Base-by-base conservation (phyloP, 2,113 vertebrate species). In the Tylochromis polylepis region DNA sequence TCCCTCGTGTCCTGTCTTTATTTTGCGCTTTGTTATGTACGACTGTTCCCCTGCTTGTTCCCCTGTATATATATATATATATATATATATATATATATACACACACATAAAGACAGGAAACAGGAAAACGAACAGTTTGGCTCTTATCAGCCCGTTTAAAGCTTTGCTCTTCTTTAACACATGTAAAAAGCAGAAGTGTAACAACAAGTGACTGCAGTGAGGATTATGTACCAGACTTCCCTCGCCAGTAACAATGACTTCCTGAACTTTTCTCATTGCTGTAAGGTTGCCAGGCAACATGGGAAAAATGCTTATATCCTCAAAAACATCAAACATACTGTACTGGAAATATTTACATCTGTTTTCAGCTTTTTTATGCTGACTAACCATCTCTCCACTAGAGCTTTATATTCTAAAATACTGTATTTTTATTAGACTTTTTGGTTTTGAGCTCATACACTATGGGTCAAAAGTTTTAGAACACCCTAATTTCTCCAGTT, bases 391-490 rank as follows among this genome's bases (percentile, higher is more conserved):
- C 46, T 14, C 15, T 16, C 16, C 5, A 16, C 46, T 49, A 16
- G 15, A 49, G 43, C 43, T 49, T 49, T 15, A 49, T 49, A 49
- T 49, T 49, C 14, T 14, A 49, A 49, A 49, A 15, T 49, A 12
- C 5, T 15, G 11, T 49, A 3, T 70, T 70, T 43, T 24, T 24
- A 43, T 70, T 41, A 24, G 65, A 70, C n/a, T 10, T 24, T 70
- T 70, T 10, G 24, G 65, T 43, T 15, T 70, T 16, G n/a, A 16
- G 24, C 14, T 3, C 5, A 70, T 41, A 10, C 12, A 36, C 60
- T n/a, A 62, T 5, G 0, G 1, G 18, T 36, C 31, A 36, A 65
- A 65, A 0, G 31, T 36, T 65, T 36, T 12, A 18, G 10, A 65
- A 65, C 0, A n/a, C 1, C 36, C 3, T 36, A 36, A 36, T 36